Percentiles rank a stretch among this genome's conserved stretches.
Evolutionary conservation across 2,113 vertebrate genomes (phyloP).

Genomic region (Prionailurus bengalensis): DNA sequence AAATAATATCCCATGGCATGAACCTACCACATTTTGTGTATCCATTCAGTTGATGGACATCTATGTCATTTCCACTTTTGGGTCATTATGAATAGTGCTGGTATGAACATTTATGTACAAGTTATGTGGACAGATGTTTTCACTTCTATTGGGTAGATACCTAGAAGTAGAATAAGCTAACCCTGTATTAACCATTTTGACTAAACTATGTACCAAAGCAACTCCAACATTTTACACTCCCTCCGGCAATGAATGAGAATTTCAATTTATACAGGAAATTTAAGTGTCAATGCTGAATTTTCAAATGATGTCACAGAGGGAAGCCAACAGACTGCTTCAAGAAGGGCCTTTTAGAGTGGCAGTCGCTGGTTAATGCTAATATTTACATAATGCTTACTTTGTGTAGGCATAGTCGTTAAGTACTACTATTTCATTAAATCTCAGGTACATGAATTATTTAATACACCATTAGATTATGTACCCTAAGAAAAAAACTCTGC

Average conservation of each 20-base stretch:
- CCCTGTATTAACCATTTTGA: neutral
- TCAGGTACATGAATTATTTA: conserved; percentile 40
- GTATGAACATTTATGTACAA: neutral
- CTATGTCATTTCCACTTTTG: neutral
- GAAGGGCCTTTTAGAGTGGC: neutral
- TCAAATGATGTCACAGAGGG: neutral
- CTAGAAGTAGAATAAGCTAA: neutral
- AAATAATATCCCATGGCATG: neutral
- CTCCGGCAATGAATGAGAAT: neutral
- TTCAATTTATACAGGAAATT: neutral
- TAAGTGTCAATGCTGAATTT: neutral
- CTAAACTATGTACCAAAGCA: neutral
- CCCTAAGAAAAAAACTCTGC: neutral
- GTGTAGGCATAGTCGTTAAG: neutral
- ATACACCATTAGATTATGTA: neutral
- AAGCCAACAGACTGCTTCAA: neutral
- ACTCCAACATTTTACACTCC: neutral
- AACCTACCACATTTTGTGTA: neutral
- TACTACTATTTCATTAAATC: conserved; percentile 33
- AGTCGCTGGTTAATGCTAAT: neutral
- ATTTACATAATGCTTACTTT: neutral
- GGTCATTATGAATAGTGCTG: neutral
- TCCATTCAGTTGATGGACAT: neutral
- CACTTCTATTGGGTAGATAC: neutral
- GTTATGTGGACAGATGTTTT: neutral